Conservation (phyloP, 2,797 vertebrate species). For the Gymnopithys bicolor region DNA sequence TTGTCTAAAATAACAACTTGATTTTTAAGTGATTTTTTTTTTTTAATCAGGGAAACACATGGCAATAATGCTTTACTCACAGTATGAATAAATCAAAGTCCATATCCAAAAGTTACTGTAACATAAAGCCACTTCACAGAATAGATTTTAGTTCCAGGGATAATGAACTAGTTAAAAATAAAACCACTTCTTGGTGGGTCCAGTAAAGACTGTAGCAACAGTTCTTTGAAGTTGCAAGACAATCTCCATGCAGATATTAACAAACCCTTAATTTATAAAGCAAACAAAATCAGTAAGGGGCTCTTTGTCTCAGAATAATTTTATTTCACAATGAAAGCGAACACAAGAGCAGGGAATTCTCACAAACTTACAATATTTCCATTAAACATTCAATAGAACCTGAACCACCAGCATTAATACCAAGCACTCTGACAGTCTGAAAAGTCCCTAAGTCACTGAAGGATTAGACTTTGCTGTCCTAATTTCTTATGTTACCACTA, state of each 20-base stretch:
- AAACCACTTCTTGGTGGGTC: neutral
- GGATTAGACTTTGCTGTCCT: neutral
- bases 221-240: neutral
- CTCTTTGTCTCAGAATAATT: neutral
- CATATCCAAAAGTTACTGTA: neutral
- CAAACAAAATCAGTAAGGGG: neutral
- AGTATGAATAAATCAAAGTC: neutral
- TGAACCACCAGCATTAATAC: neutral
- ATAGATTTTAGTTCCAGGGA: neutral
- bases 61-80: neutral
- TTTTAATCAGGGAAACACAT: neutral
- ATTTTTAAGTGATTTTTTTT: neutral
- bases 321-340: neutral
- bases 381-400: neutral
- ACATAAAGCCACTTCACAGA: neutral
- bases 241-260: neutral
- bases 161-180: neutral
- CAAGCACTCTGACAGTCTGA: fast-evolving
- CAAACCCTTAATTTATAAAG: neutral
- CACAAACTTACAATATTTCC: neutral
- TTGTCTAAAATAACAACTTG: neutral
- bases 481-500: neutral
- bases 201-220: neutral
- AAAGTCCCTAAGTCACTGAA: neutral
- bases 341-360: neutral